phyloP scores from a whole-genome alignment of 2,888 invertebrate genomes.

The Euplexia lucipara region DNA sequence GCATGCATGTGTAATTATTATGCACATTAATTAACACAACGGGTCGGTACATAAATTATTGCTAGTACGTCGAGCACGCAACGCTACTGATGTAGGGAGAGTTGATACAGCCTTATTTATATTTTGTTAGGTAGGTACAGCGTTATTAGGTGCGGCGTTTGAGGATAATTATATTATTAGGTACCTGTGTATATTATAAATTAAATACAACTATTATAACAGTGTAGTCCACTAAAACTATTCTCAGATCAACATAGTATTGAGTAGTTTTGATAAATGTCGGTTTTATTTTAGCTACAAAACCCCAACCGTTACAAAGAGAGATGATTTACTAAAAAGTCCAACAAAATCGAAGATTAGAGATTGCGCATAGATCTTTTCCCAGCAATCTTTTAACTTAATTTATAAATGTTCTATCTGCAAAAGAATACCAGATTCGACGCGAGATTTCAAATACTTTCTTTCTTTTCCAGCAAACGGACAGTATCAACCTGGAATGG shows the following conservation, averaged over 20 bases:
- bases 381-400: no score
- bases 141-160: conserved; percentile 27
- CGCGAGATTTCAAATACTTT: conserved; percentile 3
- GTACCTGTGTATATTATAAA: no score
- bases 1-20: conserved; percentile 89
- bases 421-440: no score
- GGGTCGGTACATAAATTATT: conserved; percentile 83
- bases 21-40: conserved; percentile 89
- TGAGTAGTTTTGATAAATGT: background rate
- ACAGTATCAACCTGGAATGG: conserved; percentile 97
- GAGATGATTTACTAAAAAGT: no score
- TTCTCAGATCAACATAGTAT: conserved; percentile 9
- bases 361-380: no score
- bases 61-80: conserved; percentile 79
- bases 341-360: no score
- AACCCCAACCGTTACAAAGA: no score
- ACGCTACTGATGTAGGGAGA: conserved; percentile 64
- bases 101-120: conserved; percentile 59
- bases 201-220: background rate
- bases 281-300: background rate
- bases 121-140: conserved; percentile 24
- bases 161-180: background rate
- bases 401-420: no score
- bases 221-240: background rate
- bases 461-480: conserved; percentile 94